Evolutionary conservation across 2,888 invertebrate species (phyloP).

Genomic region (Callimorpha dominula): DNA sequence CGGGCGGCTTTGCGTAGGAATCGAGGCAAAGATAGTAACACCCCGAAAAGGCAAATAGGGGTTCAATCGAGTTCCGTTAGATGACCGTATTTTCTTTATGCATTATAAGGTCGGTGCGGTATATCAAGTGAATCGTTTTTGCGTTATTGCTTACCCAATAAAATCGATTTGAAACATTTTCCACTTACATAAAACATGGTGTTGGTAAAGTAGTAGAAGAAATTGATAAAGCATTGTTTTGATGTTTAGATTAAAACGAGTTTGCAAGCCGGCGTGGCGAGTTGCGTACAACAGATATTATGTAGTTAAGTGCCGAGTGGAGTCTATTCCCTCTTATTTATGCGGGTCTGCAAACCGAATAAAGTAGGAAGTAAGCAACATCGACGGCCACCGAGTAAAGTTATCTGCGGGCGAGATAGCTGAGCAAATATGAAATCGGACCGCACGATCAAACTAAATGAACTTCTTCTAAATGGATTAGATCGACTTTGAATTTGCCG

Average conservation of each 20-base stretch:
- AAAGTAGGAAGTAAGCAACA: slow-evolving; percentile 76
- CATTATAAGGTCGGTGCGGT: slow-evolving; percentile 75
- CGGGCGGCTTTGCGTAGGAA: slow-evolving; percentile 80
- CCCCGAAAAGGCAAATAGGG: slow-evolving; percentile 83
- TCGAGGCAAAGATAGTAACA: slow-evolving; percentile 82
- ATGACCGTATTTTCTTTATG: slow-evolving; percentile 81
- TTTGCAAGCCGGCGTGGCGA: slow-evolving; percentile 13
- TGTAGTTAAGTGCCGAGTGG: slow-evolving; percentile 65
- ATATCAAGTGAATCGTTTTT: slow-evolving; percentile 75
- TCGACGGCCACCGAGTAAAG: slow-evolving; percentile 65
- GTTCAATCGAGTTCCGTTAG: slow-evolving; percentile 77
- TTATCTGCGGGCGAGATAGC: slow-evolving; percentile 79
- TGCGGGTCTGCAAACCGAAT: slow-evolving; percentile 81
- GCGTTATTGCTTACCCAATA: slow-evolving; percentile 74
- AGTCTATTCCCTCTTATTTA: slow-evolving; percentile 73
- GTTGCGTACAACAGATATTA: slow-evolving; percentile 51
- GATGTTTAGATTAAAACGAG: slow-evolving; percentile 58
- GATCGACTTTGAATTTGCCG: slow-evolving; percentile 54
- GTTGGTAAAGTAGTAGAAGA: slow-evolving; percentile 55
- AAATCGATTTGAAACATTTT: slow-evolving; percentile 74
- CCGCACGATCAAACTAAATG: slow-evolving; percentile 65
- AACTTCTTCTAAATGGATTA: slow-evolving; percentile 61
- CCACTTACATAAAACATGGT: slow-evolving; percentile 71
- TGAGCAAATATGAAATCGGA: slow-evolving; percentile 76
- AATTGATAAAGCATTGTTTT: slow-evolving; percentile 65